These are phyloP conservation scores for Cladopsammia gracilis DNA, from an alignment of 64 coral and sea anemone species.

Conservation along the genomic window DNA sequence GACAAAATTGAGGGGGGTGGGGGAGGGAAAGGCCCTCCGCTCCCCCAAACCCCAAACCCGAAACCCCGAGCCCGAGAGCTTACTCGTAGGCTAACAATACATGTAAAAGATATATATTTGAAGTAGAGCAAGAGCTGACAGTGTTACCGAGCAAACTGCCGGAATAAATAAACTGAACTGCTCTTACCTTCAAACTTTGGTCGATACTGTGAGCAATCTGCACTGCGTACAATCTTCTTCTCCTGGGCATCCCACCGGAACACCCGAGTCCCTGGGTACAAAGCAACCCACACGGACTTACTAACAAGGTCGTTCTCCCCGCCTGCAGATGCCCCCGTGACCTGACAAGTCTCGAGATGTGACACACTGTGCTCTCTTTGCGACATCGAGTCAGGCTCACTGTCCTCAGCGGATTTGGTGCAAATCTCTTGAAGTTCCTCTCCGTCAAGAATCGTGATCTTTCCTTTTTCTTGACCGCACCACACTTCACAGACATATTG, in stretches of 20 bases:
- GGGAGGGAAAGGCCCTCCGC: too few species aligned
- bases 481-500: constrained; percentile 93
- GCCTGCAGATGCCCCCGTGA: background rate
- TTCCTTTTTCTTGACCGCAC: constrained; percentile 92
- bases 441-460: constrained; percentile 89
- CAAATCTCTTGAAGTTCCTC: constrained; percentile 81
- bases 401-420: constrained; percentile 84
- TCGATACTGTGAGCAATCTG: constrained; percentile 90
- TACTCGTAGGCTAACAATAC: too few species aligned
- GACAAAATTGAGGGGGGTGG: too few species aligned
- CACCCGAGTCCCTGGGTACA: constrained; percentile 93
- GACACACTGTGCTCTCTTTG: constrained; percentile 91
- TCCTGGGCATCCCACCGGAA: constrained; percentile 94
- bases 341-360: constrained; percentile 82
- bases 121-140: too few species aligned
- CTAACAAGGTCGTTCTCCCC: constrained; percentile 58
- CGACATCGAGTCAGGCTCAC: constrained; percentile 69
- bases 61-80: too few species aligned
- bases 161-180: background rate
- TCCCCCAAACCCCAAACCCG: too few species aligned
- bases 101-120: too few species aligned
- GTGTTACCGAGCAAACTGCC: background rate
- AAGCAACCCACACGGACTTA: constrained; percentile 90
- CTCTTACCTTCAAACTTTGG: constrained; percentile 91
- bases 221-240: constrained; percentile 89